Percentiles rank a stretch among this genome's conserved stretches.
phyloP scores from a whole-genome alignment of 2,888 invertebrate genomes.

The Lissocephala sabroskyi region DNA sequence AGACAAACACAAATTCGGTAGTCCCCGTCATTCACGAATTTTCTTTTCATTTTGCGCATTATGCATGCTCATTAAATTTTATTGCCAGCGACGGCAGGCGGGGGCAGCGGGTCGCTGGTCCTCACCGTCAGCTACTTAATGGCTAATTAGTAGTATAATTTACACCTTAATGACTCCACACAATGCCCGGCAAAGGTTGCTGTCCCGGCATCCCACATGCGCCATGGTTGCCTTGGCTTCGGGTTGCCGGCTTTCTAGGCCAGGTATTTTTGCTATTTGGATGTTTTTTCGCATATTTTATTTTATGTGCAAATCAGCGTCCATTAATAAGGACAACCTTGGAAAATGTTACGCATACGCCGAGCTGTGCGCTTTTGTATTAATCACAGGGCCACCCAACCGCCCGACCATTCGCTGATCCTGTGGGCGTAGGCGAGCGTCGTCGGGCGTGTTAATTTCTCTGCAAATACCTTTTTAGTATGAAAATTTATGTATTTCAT shows the following conservation, averaged over 20 bases:
- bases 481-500: slow-evolving; percentile 44
- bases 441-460: slow-evolving; percentile 42
- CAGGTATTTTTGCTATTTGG: not conserved
- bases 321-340: slow-evolving; percentile 49
- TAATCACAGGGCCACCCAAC: slow-evolving; percentile 47
- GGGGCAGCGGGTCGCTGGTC: slow-evolving; percentile 22
- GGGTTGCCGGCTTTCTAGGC: not conserved
- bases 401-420: too few species aligned
- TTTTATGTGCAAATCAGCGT: slow-evolving; percentile 52
- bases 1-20: too few species aligned
- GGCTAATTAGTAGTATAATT: slow-evolving; percentile 65
- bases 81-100: too few species aligned
- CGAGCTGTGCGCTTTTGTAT: slow-evolving; percentile 31
- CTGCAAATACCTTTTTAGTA: slow-evolving; percentile 43
- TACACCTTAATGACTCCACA: slow-evolving; percentile 63
- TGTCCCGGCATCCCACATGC: too few species aligned
- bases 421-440: too few species aligned
- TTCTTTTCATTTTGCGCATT: slow-evolving; percentile 44
- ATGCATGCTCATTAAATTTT: slow-evolving; percentile 54
- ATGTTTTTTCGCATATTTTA: slow-evolving; percentile 13
- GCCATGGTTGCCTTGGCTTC: not conserved
- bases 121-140: slow-evolving; percentile 43
- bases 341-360: slow-evolving; percentile 39
- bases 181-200: slow-evolving; percentile 30
- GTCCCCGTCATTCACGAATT: too few species aligned